Conservation (phyloP, 2,888 invertebrate species). For the Hecatera dysodea region DNA sequence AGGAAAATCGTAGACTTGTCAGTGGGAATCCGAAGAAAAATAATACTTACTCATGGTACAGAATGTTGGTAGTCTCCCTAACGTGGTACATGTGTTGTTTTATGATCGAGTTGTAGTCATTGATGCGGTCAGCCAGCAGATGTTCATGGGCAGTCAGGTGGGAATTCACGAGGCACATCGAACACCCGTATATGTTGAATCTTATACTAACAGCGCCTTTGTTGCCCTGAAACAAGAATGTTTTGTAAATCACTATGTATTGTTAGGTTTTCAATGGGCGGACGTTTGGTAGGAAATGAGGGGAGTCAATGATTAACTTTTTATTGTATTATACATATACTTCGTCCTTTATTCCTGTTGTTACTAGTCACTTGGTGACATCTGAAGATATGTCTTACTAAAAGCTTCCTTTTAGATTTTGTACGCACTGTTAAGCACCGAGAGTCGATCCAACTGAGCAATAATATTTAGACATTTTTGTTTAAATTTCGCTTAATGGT, state of each 20-base stretch:
- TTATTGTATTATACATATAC: not conserved
- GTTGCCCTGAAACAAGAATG: constrained; percentile 93
- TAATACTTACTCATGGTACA: constrained; percentile 96
- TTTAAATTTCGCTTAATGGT: not conserved
- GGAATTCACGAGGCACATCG: constrained; percentile 96
- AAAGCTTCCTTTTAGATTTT: not conserved
- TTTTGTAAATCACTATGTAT: constrained; percentile 31
- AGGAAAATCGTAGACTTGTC: not conserved
- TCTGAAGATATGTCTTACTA: not conserved
- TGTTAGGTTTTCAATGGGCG: constrained; percentile 12
- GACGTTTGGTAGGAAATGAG: constrained; percentile 9
- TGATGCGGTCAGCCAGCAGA: constrained; percentile 95
- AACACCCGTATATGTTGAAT: constrained; percentile 96
- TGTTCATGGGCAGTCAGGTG: constrained; percentile 98
- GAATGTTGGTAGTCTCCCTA: constrained; percentile 94
- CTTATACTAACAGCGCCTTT: constrained; percentile 98
- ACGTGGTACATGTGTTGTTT: constrained; percentile 95
- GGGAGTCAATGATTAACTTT: not conserved
- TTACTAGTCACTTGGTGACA: no score
- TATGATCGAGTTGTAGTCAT: constrained; percentile 96
- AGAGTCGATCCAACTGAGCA: not conserved
- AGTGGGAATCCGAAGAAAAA: not conserved
- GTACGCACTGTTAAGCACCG: not conserved
- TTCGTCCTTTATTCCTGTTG: not conserved
- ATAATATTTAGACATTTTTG: not conserved